phyloP scores from a whole-genome alignment of 2,888 invertebrate species.

The Heterodera filipjevi region DNA sequence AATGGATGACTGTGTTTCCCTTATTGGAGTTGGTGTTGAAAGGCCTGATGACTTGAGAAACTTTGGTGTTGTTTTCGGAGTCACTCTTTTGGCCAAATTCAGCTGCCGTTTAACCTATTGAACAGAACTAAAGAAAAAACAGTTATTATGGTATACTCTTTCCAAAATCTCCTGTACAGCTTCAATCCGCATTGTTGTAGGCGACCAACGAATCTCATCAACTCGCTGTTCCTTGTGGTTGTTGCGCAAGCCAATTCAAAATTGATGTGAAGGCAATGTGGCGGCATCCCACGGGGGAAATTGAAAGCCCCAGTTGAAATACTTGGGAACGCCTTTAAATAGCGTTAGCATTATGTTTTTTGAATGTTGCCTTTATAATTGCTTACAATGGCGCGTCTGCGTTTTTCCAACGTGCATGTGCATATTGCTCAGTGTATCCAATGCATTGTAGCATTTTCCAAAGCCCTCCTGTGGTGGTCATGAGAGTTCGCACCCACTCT shows the following conservation, averaged over 20 bases:
- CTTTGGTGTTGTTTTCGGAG: neutral
- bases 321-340: neutral
- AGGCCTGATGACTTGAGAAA: neutral
- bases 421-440: neutral
- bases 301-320: constrained; percentile 1
- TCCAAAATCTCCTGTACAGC: neutral
- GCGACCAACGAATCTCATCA: neutral
- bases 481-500: neutral
- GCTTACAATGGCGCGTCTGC: neutral
- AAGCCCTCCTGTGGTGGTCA: neutral
- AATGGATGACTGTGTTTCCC: neutral
- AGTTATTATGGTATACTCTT: neutral
- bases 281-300: neutral
- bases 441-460: neutral
- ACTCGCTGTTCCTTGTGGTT: neutral
- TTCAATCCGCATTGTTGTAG: neutral
- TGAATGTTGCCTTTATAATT: no score
- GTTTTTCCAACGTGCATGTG: neutral
- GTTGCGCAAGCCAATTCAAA: neutral
- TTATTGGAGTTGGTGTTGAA: neutral
- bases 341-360: no score
- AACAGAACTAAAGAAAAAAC: neutral
- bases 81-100: neutral
- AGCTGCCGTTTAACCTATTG: neutral
- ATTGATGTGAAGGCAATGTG: neutral